Conservation (phyloP, 1,140 invertebrate species). For the Cecropterus lyciades region DNA sequence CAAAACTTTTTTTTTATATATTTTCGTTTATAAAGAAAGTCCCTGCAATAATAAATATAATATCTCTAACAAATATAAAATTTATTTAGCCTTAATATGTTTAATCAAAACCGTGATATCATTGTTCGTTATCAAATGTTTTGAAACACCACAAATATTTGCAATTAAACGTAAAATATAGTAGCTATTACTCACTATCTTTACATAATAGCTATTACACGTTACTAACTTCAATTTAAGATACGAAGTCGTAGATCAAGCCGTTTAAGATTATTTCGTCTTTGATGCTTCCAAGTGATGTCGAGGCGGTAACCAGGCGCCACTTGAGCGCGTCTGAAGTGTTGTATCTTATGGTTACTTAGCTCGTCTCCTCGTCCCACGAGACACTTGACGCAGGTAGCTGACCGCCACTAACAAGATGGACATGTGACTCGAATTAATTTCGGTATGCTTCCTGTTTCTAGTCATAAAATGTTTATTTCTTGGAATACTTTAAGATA, state of each 20-base stretch:
- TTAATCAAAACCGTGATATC: too few relatives aligned
- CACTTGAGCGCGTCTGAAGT: constrained; percentile 41
- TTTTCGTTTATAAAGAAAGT: too few relatives aligned
- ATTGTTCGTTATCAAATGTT: too few relatives aligned
- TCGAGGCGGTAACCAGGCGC: constrained; percentile 27
- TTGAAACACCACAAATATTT: too few relatives aligned
- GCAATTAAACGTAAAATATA: too few relatives aligned
- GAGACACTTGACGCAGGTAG: constrained; percentile 55
- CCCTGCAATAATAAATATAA: too few relatives aligned
- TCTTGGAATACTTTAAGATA: too few relatives aligned
- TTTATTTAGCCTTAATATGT: too few relatives aligned
- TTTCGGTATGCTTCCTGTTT: neutral
- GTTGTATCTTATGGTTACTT: constrained; percentile 24
- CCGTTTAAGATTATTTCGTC: constrained; percentile 13
- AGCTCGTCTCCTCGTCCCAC: constrained; percentile 30
- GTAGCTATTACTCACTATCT: too few relatives aligned
- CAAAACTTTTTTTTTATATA: too few relatives aligned
- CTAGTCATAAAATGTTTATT: neutral
- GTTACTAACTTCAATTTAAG: neutral
- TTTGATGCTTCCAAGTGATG: constrained; percentile 12
- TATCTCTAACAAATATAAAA: too few relatives aligned
- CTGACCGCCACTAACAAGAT: constrained; percentile 48
- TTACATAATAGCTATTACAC: too few relatives aligned
- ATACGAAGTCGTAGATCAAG: constrained; percentile 5
- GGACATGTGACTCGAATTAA: constrained; percentile 17